Conservation (phyloP, 2,888 invertebrate genomes). For the Lepidochitona cinerea region DNA sequence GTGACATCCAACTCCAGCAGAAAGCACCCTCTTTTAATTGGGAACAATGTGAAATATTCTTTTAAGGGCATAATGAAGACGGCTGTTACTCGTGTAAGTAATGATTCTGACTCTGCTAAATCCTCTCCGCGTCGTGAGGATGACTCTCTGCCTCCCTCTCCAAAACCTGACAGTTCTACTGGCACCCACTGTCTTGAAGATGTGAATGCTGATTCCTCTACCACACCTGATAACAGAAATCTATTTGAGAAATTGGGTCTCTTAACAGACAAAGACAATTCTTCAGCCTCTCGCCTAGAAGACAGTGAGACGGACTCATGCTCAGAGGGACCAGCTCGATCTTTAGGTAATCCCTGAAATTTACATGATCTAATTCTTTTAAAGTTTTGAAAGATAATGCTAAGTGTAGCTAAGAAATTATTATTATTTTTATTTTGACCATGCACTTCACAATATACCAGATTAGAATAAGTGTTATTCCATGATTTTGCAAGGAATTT, state of each 20-base stretch:
- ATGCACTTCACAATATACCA: no score
- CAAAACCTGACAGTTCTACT: background rate
- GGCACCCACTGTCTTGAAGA: background rate
- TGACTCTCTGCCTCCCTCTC: background rate
- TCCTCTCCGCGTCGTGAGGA: background rate
- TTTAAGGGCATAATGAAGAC: slow-evolving; percentile 34
- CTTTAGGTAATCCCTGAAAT: no score
- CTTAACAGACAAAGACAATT: no score
- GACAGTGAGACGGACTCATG: no score
- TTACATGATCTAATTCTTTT: no score
- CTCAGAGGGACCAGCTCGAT: no score
- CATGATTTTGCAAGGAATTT: no score
- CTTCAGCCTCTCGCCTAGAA: no score
- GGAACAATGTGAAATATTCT: slow-evolving; percentile 39
- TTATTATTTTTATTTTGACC: no score
- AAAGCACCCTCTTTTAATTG: slow-evolving; percentile 31
- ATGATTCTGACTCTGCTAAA: background rate
- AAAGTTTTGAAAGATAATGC: no score
- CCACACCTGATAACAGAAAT: background rate
- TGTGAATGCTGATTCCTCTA: background rate
- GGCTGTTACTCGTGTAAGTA: background rate
- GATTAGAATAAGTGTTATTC: no score
- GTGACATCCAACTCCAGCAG: background rate
- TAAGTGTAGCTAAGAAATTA: no score
- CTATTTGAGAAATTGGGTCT: background rate